Conservation (phyloP, 2,113 vertebrate genomes). For the Apaloderma vittatum region DNA sequence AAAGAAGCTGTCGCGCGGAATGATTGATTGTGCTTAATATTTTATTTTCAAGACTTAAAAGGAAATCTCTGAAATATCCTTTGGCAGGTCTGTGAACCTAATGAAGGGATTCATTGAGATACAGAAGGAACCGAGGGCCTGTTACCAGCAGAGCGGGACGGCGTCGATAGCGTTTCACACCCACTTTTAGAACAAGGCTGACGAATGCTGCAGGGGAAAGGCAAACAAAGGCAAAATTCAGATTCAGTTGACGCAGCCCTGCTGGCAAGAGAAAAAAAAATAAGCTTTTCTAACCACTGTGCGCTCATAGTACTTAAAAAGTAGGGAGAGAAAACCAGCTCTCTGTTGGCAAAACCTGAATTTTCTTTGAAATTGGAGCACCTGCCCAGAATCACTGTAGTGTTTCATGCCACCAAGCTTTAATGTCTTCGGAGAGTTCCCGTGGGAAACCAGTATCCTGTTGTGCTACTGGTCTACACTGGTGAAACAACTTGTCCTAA, state of each 20-base stretch:
- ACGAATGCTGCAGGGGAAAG: not conserved
- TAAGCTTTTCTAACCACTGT: not conserved
- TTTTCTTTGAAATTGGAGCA: not conserved
- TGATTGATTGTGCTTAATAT: slow-evolving; percentile 40
- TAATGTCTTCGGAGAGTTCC: not conserved
- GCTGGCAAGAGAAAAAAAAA: not conserved
- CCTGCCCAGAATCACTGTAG: not conserved
- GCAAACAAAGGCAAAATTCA: slow-evolving; percentile 11
- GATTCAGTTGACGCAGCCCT: not conserved
- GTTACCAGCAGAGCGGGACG: not conserved
- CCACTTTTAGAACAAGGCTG: not conserved
- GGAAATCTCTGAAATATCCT: slow-evolving; percentile 33
- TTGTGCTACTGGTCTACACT: not conserved
- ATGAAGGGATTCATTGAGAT: not conserved
- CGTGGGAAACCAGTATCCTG: not conserved
- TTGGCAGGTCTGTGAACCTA: slow-evolving; percentile 28
- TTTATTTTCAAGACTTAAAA: slow-evolving; percentile 49
- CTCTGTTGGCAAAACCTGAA: not conserved
- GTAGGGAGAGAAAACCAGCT: not conserved
- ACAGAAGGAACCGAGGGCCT: not conserved
- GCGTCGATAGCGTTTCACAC: not conserved
- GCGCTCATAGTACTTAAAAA: not conserved
- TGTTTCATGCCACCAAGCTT: not conserved
- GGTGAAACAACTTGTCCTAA: not conserved
- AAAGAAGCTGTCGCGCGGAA: not conserved